These are phyloP conservation scores for Invenusta paracnida DNA, from an alignment of 2,888 invertebrate species.

Conservation along the genomic window DNA sequence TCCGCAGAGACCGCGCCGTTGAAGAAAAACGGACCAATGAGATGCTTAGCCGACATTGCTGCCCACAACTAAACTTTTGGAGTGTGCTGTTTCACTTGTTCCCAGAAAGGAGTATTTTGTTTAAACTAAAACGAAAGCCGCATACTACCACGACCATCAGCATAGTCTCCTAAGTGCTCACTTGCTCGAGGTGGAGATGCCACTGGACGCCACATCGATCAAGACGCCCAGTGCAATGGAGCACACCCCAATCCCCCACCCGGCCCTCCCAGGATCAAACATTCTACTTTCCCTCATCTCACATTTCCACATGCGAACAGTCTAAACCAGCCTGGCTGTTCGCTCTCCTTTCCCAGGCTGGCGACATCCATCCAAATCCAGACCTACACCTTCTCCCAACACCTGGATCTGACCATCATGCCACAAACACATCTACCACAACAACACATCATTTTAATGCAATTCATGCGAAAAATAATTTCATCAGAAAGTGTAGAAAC, in stretches of 20 bases:
- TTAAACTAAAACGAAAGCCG: too few species aligned
- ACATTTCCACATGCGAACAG: not conserved
- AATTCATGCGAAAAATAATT: not conserved
- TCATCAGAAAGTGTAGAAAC: not conserved
- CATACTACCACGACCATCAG: too few species aligned
- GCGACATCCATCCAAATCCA: not conserved
- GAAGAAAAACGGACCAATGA: too few species aligned
- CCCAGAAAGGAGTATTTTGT: too few species aligned
- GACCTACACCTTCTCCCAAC: not conserved
- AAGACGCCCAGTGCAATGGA: not conserved
- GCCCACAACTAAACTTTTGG: too few species aligned
- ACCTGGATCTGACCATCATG: not conserved
- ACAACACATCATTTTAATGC: not conserved
- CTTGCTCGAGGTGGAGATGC: not conserved
- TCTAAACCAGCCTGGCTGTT: not conserved
- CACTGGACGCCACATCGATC: not conserved
- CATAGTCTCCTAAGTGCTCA: not conserved
- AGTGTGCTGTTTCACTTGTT: too few species aligned
- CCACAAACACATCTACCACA: not conserved
- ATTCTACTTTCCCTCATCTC: too few species aligned
- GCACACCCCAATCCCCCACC: not conserved
- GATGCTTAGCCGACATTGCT: too few species aligned
- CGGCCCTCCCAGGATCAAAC: not conserved
- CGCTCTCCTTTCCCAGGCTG: not conserved
- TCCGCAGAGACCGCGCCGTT: too few species aligned